A percentile compares a stretch with the other conserved stretches of the same genome.
Evolutionary conservation across 1,140 invertebrate genomes (phyloP).

Genomic region (Sycobia sp.): DNA sequence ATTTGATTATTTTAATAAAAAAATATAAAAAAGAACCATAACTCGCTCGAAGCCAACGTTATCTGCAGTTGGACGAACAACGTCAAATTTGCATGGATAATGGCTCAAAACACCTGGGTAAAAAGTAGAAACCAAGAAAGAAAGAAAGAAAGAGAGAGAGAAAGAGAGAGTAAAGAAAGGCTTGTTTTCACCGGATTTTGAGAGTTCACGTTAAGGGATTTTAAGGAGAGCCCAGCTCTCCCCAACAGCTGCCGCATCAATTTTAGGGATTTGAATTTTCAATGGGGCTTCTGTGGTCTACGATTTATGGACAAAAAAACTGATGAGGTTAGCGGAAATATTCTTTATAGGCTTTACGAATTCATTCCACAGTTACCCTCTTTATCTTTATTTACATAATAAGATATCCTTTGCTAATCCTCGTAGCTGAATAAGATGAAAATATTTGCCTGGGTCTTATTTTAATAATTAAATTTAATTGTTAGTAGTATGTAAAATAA

Average conservation of each 20-base stretch:
- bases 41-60: neutral
- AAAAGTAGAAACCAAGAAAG: neutral
- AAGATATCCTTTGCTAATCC: too few species aligned
- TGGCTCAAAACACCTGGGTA: slow-evolving; percentile 15
- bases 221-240: neutral
- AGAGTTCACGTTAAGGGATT: slow-evolving; percentile 4
- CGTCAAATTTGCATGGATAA: slow-evolving; percentile 23
- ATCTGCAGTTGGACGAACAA: slow-evolving; percentile 10
- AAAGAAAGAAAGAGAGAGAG: too few species aligned
- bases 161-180: neutral
- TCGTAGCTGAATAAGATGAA: too few species aligned
- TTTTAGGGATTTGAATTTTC: slow-evolving; percentile 29
- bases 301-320: neutral
- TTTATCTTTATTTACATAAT: too few species aligned
- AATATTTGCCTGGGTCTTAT: too few species aligned
- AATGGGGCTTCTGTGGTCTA: neutral
- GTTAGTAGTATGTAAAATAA: too few species aligned
- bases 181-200: slow-evolving; percentile 4
- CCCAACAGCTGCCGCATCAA: slow-evolving; percentile 15
- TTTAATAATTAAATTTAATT: too few species aligned
- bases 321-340: too few species aligned
- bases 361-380: too few species aligned
- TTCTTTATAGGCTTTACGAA: too few species aligned
- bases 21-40: too few species aligned
- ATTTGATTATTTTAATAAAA: too few species aligned